These are phyloP conservation scores for Enteromius afrohamiltoni DNA, from an alignment of 2,797 vertebrate genomes.

Conservation along the genomic window DNA sequence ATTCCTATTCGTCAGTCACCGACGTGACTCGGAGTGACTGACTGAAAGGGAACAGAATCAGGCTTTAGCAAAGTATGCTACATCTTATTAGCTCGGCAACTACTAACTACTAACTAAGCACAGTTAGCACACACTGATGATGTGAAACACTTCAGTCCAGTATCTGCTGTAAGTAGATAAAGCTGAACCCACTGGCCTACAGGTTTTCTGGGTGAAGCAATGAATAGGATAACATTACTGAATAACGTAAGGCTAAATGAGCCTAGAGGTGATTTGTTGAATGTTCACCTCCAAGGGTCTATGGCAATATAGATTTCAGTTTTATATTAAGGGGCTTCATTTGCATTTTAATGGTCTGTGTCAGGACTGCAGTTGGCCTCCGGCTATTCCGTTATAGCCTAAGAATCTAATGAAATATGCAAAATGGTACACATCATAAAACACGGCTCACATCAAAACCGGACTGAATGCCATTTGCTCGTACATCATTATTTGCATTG, in stretches of 20 bases:
- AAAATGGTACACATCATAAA: constrained; percentile 59
- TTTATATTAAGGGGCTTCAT: constrained; percentile 68
- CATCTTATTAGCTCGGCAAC: constrained; percentile 51
- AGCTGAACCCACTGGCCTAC: constrained; percentile 43
- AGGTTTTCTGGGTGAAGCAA: constrained; percentile 50
- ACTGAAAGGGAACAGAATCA: background rate
- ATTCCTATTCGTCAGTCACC: no score
- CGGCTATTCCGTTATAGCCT: constrained; percentile 69
- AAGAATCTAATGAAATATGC: constrained; percentile 74
- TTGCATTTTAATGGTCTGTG: constrained; percentile 79
- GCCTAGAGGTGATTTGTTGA: constrained; percentile 60
- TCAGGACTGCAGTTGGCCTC: constrained; percentile 65
- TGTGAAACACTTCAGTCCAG: constrained; percentile 27
- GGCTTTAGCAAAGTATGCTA: constrained; percentile 33
- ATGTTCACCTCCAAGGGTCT: constrained; percentile 62
- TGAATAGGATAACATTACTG: constrained; percentile 51
- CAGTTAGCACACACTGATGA: constrained; percentile 16
- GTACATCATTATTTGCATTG: constrained; percentile 55
- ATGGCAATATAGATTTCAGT: constrained; percentile 65
- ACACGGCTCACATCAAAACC: constrained; percentile 66
- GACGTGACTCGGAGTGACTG: no score
- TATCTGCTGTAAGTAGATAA: constrained; percentile 37
- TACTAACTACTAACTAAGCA: constrained; percentile 43
- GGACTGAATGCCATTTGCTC: constrained; percentile 57
- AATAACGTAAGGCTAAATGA: constrained; percentile 44